A percentile compares a stretch with the other conserved stretches of the same genome.
These are phyloP conservation scores for Acrocephalus scirpaceus DNA, from an alignment of 2,797 vertebrate species.

Conservation along the genomic window DNA sequence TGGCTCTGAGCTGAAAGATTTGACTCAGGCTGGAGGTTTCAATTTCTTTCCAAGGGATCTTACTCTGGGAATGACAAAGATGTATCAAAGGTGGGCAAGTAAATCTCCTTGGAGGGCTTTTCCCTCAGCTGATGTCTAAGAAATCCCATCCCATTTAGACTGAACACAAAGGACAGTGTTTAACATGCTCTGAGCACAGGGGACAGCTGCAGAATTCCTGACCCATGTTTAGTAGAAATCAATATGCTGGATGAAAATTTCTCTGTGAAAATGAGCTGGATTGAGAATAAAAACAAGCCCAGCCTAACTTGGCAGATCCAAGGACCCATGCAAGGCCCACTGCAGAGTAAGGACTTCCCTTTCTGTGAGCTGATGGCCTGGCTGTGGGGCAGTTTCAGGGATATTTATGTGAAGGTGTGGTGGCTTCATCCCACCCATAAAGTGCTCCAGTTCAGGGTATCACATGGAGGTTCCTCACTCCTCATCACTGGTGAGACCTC, in stretches of 20 bases:
- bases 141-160: not conserved
- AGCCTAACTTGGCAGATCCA: not conserved
- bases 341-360: not conserved
- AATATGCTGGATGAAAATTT: not conserved
- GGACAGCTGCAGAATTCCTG: not conserved
- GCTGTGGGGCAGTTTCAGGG: not conserved
- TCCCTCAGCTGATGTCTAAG: not conserved
- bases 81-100: not conserved
- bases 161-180: not conserved
- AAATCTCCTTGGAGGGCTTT: not conserved
- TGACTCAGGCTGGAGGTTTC: not conserved
- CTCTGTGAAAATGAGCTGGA: not conserved
- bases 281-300: not conserved
- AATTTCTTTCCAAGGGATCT: not conserved
- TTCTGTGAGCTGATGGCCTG: not conserved
- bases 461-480: rapidly evolving
- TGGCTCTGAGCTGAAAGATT: not conserved
- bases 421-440: no score
- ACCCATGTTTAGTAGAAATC: not conserved
- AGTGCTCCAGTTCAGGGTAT: not conserved
- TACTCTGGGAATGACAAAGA: not conserved
- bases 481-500: not conserved
- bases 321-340: rapidly evolving
- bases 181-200: rapidly evolving
- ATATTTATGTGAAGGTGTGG: no score